phyloP scores from a whole-genome alignment of 2,888 invertebrate genomes.

The Ectropis crepuscularia region DNA sequence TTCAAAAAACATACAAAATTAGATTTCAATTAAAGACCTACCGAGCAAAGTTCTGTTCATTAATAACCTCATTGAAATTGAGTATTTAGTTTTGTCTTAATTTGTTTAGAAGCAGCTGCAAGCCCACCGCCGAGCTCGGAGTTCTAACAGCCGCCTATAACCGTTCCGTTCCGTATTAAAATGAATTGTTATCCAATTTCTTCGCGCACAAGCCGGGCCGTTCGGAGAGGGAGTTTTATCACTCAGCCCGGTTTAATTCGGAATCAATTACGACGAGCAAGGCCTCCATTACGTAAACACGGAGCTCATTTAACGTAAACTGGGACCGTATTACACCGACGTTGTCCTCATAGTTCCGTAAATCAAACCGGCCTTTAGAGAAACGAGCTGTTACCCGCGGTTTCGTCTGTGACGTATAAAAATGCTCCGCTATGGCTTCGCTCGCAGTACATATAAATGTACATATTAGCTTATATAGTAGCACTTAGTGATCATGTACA shows the following conservation, averaged over 20 bases:
- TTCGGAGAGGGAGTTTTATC: constrained; percentile 48
- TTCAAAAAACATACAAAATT: too few relatives aligned
- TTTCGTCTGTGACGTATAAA: too few relatives aligned
- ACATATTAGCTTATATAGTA: too few relatives aligned
- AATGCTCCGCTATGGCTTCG: too few relatives aligned
- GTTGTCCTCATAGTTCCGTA: neutral
- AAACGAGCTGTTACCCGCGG: too few relatives aligned
- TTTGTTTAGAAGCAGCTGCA: constrained; percentile 5
- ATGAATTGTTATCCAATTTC: constrained; percentile 38
- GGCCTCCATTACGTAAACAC: constrained; percentile 60
- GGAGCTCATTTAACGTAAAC: constrained; percentile 56
- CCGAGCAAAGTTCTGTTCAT: too few relatives aligned
- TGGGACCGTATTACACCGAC: constrained; percentile 23
- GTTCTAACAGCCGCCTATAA: constrained; percentile 25
- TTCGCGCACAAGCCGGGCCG: constrained; percentile 27
- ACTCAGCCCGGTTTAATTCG: constrained; percentile 55
- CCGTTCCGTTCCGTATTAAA: constrained; percentile 29
- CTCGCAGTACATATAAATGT: too few relatives aligned
- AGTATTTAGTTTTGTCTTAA: neutral
- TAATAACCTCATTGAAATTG: too few relatives aligned
- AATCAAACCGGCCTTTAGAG: too few relatives aligned
- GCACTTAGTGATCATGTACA: too few relatives aligned
- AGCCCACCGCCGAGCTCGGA: constrained; percentile 6
- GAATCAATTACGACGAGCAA: constrained; percentile 60
- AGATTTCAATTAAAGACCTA: too few relatives aligned